phyloP scores from a whole-genome alignment of 2,797 vertebrate species.

The Glossophaga mutica region DNA sequence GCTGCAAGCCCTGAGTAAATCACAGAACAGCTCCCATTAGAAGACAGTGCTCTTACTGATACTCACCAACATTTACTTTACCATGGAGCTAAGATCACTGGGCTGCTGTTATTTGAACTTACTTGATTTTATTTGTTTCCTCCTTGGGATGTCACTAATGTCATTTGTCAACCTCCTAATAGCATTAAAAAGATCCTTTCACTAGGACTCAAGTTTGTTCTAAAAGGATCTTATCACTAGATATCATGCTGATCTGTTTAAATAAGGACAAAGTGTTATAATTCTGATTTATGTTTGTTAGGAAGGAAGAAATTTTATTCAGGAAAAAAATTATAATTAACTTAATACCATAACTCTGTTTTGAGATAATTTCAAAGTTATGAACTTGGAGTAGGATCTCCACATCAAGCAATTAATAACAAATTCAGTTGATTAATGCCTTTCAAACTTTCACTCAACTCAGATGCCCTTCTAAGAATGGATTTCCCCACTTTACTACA shows the following conservation, averaged over 20 bases:
- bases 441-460: background rate
- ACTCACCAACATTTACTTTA: background rate
- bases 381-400: background rate
- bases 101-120: background rate
- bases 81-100: background rate
- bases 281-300: background rate
- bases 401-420: background rate
- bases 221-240: background rate
- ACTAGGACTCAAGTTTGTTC: background rate
- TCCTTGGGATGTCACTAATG: background rate
- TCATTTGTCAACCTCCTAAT: background rate
- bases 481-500: background rate
- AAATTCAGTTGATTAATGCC: background rate
- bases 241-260: background rate
- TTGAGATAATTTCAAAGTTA: background rate
- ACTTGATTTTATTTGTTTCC: constrained; percentile 21
- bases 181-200: background rate
- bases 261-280: background rate
- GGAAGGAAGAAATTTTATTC: background rate
- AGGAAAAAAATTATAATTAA: background rate
- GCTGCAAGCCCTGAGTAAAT: background rate
- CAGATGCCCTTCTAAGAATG: background rate
- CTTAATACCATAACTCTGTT: background rate
- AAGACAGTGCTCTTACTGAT: background rate
- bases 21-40: background rate